Percentiles rank a stretch among this genome's conserved stretches.
These are phyloP conservation scores for Molanna angustata DNA, from an alignment of 2,888 invertebrate species.

Conservation along the genomic window DNA sequence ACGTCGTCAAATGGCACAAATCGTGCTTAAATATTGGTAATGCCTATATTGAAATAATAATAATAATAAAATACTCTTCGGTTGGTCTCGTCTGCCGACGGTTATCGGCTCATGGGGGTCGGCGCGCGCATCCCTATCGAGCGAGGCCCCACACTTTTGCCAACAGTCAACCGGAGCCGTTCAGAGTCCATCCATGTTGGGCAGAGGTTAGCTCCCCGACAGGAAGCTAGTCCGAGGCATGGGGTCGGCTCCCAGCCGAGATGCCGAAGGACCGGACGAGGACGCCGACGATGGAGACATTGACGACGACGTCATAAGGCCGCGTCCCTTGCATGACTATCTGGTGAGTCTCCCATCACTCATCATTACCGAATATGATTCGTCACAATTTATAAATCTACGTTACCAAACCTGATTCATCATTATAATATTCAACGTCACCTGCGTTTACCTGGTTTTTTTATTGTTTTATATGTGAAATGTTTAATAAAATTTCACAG, in stretches of 20 bases:
- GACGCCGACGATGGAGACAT: slow-evolving; percentile 53
- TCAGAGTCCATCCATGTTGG: not conserved
- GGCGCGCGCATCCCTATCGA: slow-evolving; percentile 18
- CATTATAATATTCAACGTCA: too few relatives aligned
- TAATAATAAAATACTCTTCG: too few relatives aligned
- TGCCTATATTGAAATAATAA: too few relatives aligned
- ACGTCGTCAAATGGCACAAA: too few relatives aligned
- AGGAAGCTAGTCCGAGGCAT: slow-evolving; percentile 28
- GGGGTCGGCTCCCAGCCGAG: slow-evolving; percentile 30
- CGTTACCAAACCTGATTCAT: too few relatives aligned
- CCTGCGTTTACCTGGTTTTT: too few relatives aligned
- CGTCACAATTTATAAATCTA: too few relatives aligned
- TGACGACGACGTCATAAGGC: slow-evolving; percentile 53
- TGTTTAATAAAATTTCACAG: too few relatives aligned
- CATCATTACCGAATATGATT: too few relatives aligned
- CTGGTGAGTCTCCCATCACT: slow-evolving; percentile 47
- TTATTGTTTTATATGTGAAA: too few relatives aligned
- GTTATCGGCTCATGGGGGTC: not conserved
- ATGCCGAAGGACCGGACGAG: slow-evolving; percentile 46
- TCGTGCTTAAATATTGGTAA: too few relatives aligned
- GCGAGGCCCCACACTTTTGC: slow-evolving; percentile 1
- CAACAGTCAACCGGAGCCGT: slow-evolving; percentile 1
- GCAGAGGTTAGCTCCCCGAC: slow-evolving; percentile 8
- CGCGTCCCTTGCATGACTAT: slow-evolving; percentile 52
- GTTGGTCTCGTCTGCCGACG: slow-evolving; percentile 1